A percentile compares a stretch with the other conserved stretches of the same genome.
Evolutionary conservation across 2,113 vertebrate genomes (phyloP).

Genomic region (Heterotis niloticus): DNA sequence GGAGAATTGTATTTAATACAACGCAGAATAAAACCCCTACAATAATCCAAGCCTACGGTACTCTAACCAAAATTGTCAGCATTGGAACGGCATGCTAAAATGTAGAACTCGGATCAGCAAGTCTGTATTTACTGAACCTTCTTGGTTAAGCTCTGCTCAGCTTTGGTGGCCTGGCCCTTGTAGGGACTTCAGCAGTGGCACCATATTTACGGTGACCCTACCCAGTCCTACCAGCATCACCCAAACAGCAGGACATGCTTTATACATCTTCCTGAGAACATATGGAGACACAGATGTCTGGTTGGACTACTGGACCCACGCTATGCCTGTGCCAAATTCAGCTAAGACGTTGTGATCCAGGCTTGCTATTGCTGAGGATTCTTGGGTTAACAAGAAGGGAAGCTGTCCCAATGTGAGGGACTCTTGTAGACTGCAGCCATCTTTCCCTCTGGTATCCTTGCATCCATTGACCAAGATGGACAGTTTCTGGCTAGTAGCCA

Average conservation of each 20-base stretch:
- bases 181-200: not conserved
- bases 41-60: too few species aligned
- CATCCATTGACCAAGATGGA: not conserved
- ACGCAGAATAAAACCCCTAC: too few species aligned
- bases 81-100: too few species aligned
- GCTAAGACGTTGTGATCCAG: not conserved
- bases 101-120: too few species aligned
- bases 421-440: not conserved
- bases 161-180: not conserved
- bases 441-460: not conserved
- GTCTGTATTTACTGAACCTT: too few species aligned
- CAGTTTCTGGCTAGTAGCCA: not conserved
- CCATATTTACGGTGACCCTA: not conserved
- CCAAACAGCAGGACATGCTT: not conserved
- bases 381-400: constrained; percentile 7
- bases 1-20: too few species aligned
- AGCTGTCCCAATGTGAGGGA: not conserved
- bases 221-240: not conserved
- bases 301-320: not conserved
- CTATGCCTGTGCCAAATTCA: not conserved
- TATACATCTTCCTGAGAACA: not conserved
- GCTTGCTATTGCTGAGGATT: not conserved
- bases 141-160: too few species aligned
- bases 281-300: constrained; percentile 7
- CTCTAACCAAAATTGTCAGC: too few species aligned